Percentiles rank a stretch among this genome's conserved stretches.
These are phyloP conservation scores for Ips typographus DNA, from an alignment of 1,140 invertebrate species.

Conservation along the genomic window DNA sequence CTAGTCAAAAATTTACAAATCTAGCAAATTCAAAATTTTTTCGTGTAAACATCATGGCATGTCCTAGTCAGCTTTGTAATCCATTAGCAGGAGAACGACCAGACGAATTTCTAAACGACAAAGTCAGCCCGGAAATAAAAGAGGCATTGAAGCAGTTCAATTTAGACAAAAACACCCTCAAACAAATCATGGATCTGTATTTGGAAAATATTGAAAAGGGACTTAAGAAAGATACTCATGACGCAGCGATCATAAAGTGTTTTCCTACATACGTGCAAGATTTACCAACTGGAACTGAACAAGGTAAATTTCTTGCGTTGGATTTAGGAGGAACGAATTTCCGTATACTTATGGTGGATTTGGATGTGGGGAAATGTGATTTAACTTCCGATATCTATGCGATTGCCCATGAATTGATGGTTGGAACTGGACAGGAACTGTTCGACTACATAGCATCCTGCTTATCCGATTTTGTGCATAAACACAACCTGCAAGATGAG, in stretches of 20 bases:
- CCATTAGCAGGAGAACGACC: constrained; percentile 5
- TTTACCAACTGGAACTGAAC: constrained; percentile 94
- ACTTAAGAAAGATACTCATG: constrained; percentile 76
- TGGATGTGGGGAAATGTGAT: constrained; percentile 77
- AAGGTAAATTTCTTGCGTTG: constrained; percentile 93
- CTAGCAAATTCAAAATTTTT: neutral
- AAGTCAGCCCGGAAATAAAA: constrained; percentile 65
- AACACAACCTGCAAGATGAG: constrained; percentile 70
- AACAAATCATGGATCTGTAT: constrained; percentile 75
- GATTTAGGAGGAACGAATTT: constrained; percentile 99
- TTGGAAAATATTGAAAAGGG: constrained; percentile 78
- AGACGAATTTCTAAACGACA: constrained; percentile 1
- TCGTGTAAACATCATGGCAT: constrained; percentile 4
- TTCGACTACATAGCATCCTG: constrained; percentile 99
- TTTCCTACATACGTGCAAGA: constrained; percentile 88
- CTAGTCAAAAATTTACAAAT: neutral
- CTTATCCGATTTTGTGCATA: constrained; percentile 87
- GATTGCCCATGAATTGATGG: constrained; percentile 91
- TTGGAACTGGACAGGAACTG: constrained; percentile 76
- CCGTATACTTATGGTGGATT: constrained; percentile 88
- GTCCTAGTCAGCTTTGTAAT: constrained; percentile 33
- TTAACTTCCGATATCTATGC: constrained; percentile 98
- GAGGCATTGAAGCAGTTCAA: constrained; percentile 83
- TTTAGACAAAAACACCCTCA: constrained; percentile 77
- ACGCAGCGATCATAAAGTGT: constrained; percentile 80